A percentile compares a stretch with the other conserved stretches of the same genome.
These are phyloP conservation scores for Aethes cnicana DNA, from an alignment of 2,888 invertebrate genomes.

Conservation along the genomic window DNA sequence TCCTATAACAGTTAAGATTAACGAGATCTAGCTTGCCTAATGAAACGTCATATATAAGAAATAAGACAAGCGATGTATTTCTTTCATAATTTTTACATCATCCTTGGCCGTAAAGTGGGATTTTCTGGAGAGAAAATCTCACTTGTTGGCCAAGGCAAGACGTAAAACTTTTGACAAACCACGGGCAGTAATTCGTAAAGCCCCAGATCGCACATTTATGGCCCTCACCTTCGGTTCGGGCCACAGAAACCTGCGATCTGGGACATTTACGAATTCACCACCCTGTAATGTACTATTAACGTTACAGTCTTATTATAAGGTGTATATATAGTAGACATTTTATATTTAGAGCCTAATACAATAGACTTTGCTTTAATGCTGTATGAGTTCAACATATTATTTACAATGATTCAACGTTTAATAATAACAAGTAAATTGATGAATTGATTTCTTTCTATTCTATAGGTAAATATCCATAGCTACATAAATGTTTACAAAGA, in stretches of 20 bases:
- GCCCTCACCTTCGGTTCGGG: too few species aligned
- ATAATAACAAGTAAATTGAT: conserved; percentile 15
- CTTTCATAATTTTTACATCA: too few species aligned
- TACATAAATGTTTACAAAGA: conserved; percentile 17
- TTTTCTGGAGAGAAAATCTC: too few species aligned
- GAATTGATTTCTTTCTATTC: conserved; percentile 7
- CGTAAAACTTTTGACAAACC: too few species aligned
- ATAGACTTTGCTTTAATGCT: conserved; percentile 43
- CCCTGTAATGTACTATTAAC: too few species aligned
- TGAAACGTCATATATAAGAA: conserved; percentile 56
- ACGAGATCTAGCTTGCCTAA: conserved; percentile 78
- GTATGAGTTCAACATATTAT: conserved; percentile 35
- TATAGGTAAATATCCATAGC: conserved; percentile 16
- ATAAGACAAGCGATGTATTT: conserved; percentile 37
- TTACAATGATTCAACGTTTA: conserved; percentile 22
- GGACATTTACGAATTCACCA: too few species aligned
- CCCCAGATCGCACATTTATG: too few species aligned
- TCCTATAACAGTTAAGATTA: conserved; percentile 48
- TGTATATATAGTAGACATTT: conserved; percentile 41
- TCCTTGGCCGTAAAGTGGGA: too few species aligned
- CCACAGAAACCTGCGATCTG: too few species aligned
- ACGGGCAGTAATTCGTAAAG: too few species aligned
- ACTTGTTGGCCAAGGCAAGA: too few species aligned
- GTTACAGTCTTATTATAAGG: conserved; percentile 71
- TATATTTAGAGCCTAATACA: conserved; percentile 56